Evolutionary conservation across 2,888 invertebrate genomes (phyloP), one percentile per base, ranked within the genome.

Genomic region (Patella pellucida): DNA sequence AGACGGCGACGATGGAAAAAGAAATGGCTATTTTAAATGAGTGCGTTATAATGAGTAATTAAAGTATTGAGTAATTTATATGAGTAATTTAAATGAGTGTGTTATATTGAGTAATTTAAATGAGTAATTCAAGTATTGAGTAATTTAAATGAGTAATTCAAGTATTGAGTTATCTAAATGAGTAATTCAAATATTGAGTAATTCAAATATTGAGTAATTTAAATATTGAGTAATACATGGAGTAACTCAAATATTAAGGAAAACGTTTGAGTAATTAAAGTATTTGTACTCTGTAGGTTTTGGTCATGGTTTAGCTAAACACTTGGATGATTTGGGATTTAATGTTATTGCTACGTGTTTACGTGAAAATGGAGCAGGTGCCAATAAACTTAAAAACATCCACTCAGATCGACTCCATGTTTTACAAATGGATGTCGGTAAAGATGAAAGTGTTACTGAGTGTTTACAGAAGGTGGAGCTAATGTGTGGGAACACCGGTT

Each of bases 341-440:
- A 80, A 71, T 2, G 85, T 85, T 1, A 81, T 85, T 73, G 86
- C 86, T n/a, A 79, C 83, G 7, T 85, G 85, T 70, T 78, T 81
- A 19, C 67, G 78, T 68, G 76, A 76, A 16, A 74, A 79, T 23
- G 80, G 81, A 16, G 68, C 76, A 1, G 85, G 85, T 11, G 85
- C 85, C 2, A 15, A 69, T 0, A 68, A 69, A 51, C 73, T 84
- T 27, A 52, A 74, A 19, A 68, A 74, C n/a, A 41, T 52, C 19
- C 51, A 67, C 1, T 73, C 76, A 0, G 72, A 51, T 14, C 68
- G 73, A 12, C 52, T 81, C 51, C 83, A 80, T 56, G 82, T 84
- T n/a, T 67, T 85, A n/a, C 76, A 52, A n/a, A 72, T 84, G 19
- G 84, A 85, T 73, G 85, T 85, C 16, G 78, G 82, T 14, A 79